Percentiles rank a stretch among this genome's conserved stretches.
These are phyloP conservation scores for Malurus melanocephalus DNA, from an alignment of 2,113 vertebrate species.

Conservation along the genomic window DNA sequence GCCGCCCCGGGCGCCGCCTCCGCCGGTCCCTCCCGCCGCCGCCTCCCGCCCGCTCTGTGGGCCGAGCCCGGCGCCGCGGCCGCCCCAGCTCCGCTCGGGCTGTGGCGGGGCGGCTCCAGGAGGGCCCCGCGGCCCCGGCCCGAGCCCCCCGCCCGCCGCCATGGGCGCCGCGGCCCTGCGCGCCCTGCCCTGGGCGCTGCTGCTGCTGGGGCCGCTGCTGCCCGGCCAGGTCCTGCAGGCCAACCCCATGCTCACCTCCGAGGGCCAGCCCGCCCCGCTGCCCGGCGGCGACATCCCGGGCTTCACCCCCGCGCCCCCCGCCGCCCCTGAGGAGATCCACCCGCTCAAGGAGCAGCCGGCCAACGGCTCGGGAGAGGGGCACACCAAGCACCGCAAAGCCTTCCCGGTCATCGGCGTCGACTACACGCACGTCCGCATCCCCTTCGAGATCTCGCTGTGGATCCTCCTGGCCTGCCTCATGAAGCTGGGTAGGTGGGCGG, in stretches of 20 bases:
- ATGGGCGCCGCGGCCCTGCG: slow-evolving; percentile 7
- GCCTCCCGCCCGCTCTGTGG: no score
- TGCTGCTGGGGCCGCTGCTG: slow-evolving; percentile 65
- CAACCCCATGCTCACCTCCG: slow-evolving; percentile 40
- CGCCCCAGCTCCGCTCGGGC: no score
- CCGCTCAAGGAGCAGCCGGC: slow-evolving; percentile 15
- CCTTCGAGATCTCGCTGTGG: slow-evolving; percentile 91
- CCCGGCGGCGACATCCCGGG: slow-evolving; percentile 11
- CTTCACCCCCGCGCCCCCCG: slow-evolving; percentile 66
- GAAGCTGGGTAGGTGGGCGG: slow-evolving; percentile 88
- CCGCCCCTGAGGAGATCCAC: slow-evolving; percentile 27
- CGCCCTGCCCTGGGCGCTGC: slow-evolving; percentile 60
- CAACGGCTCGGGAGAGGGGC: slow-evolving; percentile 48
- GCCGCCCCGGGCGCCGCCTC: no score
- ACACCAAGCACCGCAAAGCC: slow-evolving; percentile 69
- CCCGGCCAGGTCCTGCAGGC: slow-evolving; percentile 65
- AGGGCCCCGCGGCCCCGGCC: background rate
- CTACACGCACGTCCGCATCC: slow-evolving; percentile 74
- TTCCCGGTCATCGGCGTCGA: slow-evolving; percentile 89
- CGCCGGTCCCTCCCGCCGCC: no score
- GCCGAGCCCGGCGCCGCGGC: no score
- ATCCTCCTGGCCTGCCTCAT: slow-evolving; percentile 93
- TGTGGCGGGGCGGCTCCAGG: no score
- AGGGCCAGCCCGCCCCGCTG: background rate
- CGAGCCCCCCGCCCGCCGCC: background rate